Base-by-base conservation (phyloP, 2,797 vertebrate genomes). In the Chelidonichthys spinosus region DNA sequence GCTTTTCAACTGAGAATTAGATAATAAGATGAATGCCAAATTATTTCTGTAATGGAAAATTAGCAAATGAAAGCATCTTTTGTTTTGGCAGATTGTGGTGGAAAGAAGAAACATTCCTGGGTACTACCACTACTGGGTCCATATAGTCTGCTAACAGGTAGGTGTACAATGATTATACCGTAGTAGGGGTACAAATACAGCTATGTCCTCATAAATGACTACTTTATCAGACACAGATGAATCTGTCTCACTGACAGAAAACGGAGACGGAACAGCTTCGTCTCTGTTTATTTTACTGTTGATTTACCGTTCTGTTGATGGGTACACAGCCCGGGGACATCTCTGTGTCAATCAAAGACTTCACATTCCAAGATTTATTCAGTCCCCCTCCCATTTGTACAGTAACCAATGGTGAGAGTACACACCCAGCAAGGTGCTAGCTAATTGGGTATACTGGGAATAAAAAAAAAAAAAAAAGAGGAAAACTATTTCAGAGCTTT, bases 361-460 rank as follows among this genome's bases (percentile, higher is more conserved):
- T 74, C 15, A 79, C 75, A 64, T 78, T 55, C 77, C 35, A 53
- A 69, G 69, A 84, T 74, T 71, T 82, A 87, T 85, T 85, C 79
- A 71, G 43, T 62, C 63, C 67, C 44, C 60, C 59, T 76, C 75
- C 74, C 60, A 72, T 63, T 63, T 71, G 68, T 77, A 77, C 59
- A 79, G 69, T 79, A 85, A 79, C 87, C 84, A 87, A 81, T 79
- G 58, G 80, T 71, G 78, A 76, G 55, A 63, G 74, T 58, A 70
- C 62, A 79, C 60, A 55, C 70, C 70, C 82, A 83, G 73, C 69
- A 59, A 84, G 84, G 75, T 74, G 66, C 79, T 61, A 11, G 66
- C 78, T 91, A 90, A 88, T 91, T 91, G 83, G 85, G 63, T 63
- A 76, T 62, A 78, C 76, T 85, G 79, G 83, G 80, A 86, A 71